Conservation (phyloP, 1,140 invertebrate genomes). For the Drosophila grimshawi region DNA sequence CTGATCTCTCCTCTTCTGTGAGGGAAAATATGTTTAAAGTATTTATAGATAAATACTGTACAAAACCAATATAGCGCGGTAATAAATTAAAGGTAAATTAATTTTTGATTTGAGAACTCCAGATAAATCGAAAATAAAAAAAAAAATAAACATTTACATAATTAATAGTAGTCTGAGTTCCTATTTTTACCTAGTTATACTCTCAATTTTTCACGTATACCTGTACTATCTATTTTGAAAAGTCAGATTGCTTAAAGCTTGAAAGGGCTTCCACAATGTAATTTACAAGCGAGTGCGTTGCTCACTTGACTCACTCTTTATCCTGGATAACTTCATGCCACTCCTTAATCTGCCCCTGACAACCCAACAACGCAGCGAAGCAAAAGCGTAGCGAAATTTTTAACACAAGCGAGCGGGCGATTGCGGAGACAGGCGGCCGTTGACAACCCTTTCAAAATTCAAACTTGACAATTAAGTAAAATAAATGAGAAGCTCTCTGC, state of each 20-base stretch:
- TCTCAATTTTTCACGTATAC: too few relatives aligned
- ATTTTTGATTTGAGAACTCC: too few relatives aligned
- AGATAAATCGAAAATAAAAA: too few relatives aligned
- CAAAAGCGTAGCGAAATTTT: slow-evolving; percentile 61
- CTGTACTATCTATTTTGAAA: too few relatives aligned
- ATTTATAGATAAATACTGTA: too few relatives aligned
- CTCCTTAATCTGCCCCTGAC: slow-evolving; percentile 24
- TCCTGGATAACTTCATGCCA: slow-evolving; percentile 20
- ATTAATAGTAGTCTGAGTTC: too few relatives aligned
- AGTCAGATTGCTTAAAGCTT: slow-evolving; percentile 20
- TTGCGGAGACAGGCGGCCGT: slow-evolving; percentile 24
- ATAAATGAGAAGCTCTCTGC: slow-evolving; percentile 73
- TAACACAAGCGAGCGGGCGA: background rate
- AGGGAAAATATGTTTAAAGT: too few relatives aligned
- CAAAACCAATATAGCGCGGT: too few relatives aligned
- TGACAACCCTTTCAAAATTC: slow-evolving; percentile 78
- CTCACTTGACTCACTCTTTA: slow-evolving; percentile 16
- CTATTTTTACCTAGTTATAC: too few relatives aligned
- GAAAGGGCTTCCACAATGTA: slow-evolving; percentile 4
- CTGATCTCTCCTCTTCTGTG: too few relatives aligned
- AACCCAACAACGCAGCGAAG: slow-evolving; percentile 43
- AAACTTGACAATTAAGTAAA: slow-evolving; percentile 83
- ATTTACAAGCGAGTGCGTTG: slow-evolving; percentile 26
- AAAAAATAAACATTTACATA: too few relatives aligned
- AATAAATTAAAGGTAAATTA: too few relatives aligned